Percentiles rank a stretch among this genome's conserved stretches.
Evolutionary conservation across 2,888 invertebrate species (phyloP).

Genomic region (Laothoe populi): DNA sequence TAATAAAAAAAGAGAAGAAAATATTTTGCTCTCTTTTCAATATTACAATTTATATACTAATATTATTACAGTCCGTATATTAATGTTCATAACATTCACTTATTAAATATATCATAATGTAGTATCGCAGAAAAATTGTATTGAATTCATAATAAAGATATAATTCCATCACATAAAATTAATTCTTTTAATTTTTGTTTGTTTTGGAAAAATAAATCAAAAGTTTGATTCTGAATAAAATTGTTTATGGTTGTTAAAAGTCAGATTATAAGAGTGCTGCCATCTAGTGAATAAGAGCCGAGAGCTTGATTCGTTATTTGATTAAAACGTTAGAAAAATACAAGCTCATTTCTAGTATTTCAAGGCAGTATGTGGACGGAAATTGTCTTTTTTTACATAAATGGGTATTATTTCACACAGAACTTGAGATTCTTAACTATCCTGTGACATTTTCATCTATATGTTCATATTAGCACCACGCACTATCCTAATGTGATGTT

Average conservation of each 20-base stretch:
- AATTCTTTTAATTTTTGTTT: not conserved
- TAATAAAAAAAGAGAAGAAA: not conserved
- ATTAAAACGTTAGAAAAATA: conserved; percentile 31
- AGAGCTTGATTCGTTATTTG: not conserved
- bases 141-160: not conserved
- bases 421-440: conserved; percentile 3
- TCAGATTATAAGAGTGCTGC: not conserved
- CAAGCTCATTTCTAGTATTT: conserved; percentile 26
- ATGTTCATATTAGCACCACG: conserved; percentile 1
- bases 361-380: conserved; percentile 55
- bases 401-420: not conserved
- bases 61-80: too few species aligned
- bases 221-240: not conserved
- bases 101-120: not conserved
- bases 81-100: not conserved
- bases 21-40: not conserved
- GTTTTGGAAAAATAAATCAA: not conserved
- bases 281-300: not conserved
- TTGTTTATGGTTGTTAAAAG: not conserved
- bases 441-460: not conserved
- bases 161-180: not conserved
- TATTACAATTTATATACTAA: not conserved
- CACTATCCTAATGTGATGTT: conserved; percentile 23
- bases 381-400: conserved; percentile 28
- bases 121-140: not conserved